Percentiles rank a stretch among this genome's conserved stretches.
These are phyloP conservation scores for Gonocerus acuteangulatus DNA, from an alignment of 2,888 invertebrate species.

Conservation along the genomic window DNA sequence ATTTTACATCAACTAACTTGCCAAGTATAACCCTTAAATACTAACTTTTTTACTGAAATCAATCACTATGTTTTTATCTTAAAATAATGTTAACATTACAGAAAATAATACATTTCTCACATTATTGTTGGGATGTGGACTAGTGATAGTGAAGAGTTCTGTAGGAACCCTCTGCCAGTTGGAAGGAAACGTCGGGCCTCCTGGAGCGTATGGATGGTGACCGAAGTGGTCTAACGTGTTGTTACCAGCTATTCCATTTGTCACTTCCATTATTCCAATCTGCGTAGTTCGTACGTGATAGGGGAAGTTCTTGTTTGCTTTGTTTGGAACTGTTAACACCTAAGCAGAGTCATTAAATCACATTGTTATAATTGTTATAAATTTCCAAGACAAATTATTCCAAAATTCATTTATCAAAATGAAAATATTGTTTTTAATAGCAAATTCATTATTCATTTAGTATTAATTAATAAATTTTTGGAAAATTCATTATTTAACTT, in stretches of 20 bases:
- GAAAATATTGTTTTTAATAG: not conserved
- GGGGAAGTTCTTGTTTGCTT: conserved; percentile 82
- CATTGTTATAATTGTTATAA: not conserved
- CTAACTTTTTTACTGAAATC: no score
- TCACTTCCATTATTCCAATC: conserved; percentile 59
- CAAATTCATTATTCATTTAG: not conserved
- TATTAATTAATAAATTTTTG: no score
- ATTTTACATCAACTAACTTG: no score
- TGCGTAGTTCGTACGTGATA: conserved; percentile 84
- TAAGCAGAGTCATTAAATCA: conserved; percentile 43
- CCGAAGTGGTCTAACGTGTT: conserved; percentile 54
- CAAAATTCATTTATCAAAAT: no score
- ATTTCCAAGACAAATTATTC: not conserved
- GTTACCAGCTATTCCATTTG: conserved; percentile 48
- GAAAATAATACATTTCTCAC: no score
- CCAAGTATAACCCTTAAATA: no score
- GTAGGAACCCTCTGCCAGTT: conserved; percentile 37
- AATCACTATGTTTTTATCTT: no score
- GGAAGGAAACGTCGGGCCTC: conserved; percentile 36
- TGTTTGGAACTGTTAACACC: conserved; percentile 74
- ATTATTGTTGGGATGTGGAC: conserved; percentile 28
- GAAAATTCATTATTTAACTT: no score
- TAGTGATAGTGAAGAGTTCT: conserved; percentile 41
- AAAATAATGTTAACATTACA: no score
- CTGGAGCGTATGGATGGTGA: conserved; percentile 57